Percentiles rank a stretch among this genome's conserved stretches.
Evolutionary conservation across 2,888 invertebrate species (phyloP).

Genomic region (Cheilosia impressa): DNA sequence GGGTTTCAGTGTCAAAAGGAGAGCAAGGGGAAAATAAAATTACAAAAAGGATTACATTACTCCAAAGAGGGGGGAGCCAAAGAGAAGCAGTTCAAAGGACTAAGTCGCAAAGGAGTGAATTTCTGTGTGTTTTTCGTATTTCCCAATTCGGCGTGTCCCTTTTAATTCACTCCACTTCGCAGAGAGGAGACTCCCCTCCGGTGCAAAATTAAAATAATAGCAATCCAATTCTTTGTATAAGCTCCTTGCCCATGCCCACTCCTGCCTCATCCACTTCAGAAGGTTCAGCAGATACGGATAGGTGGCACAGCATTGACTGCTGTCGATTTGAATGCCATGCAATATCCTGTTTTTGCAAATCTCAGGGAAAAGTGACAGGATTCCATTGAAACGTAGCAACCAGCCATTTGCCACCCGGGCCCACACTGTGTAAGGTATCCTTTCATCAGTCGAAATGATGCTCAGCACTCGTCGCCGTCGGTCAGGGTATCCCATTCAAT

Average conservation of each 20-base stretch:
- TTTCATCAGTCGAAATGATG: conserved; percentile 61
- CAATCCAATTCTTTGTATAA: conserved; percentile 63
- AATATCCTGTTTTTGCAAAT: conserved; percentile 57
- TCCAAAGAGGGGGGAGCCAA: neutral
- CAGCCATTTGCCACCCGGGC: conserved; percentile 3
- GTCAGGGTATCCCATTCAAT: conserved; percentile 71
- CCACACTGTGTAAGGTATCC: conserved; percentile 41
- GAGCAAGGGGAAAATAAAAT: conserved; percentile 8
- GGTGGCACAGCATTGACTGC: conserved; percentile 19
- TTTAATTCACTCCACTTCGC: conserved; percentile 45
- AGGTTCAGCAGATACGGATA: conserved; percentile 19
- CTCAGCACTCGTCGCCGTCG: conserved; percentile 37
- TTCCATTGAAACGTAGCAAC: conserved; percentile 41
- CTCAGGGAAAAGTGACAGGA: conserved; percentile 63
- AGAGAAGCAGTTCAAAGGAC: conserved; percentile 12
- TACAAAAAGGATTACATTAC: conserved; percentile 44
- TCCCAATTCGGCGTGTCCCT: conserved; percentile 30
- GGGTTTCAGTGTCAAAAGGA: conserved; percentile 28
- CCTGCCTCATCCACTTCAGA: too few relatives aligned
- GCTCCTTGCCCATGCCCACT: conserved; percentile 48
- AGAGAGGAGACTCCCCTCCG: conserved; percentile 11
- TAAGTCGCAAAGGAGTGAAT: conserved; percentile 38
- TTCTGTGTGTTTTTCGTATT: conserved; percentile 23
- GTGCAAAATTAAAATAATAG: conserved; percentile 70
- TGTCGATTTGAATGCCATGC: conserved; percentile 64